Percentiles rank a stretch among this genome's conserved stretches.
Evolutionary conservation across 1,140 invertebrate genomes (phyloP).

Genomic region (Mylabris phalerata): DNA sequence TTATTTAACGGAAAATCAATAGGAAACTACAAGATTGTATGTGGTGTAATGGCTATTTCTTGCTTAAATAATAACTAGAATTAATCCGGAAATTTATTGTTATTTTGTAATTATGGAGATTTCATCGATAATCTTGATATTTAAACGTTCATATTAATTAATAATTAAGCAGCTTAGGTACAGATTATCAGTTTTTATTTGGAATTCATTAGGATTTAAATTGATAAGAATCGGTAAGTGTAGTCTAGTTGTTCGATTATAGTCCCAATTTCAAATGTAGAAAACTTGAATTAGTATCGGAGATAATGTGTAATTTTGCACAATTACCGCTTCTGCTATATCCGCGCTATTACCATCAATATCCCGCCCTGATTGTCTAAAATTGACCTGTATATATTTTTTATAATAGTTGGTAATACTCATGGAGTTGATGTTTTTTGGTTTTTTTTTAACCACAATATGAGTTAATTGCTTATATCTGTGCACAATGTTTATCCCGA

Average conservation of each 20-base stretch:
- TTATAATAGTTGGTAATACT: no score
- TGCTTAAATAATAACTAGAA: constrained; percentile 13
- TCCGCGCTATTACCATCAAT: no score
- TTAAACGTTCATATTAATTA: constrained; percentile 9
- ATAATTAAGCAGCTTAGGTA: constrained; percentile 3
- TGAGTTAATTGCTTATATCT: constrained; percentile 1
- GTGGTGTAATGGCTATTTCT: constrained; percentile 12
- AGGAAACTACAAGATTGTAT: constrained; percentile 14
- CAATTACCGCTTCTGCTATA: no score
- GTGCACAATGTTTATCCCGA: constrained; percentile 7
- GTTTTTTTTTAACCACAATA: constrained; percentile 2
- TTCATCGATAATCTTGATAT: neutral
- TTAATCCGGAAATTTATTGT: constrained; percentile 7
- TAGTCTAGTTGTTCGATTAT: no score
- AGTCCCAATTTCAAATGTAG: no score
- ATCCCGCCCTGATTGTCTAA: no score
- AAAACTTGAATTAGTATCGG: no score
- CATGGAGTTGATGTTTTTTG: no score
- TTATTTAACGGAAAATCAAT: constrained; percentile 26
- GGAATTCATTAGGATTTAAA: neutral
- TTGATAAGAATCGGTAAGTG: no score
- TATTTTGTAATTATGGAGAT: constrained; percentile 7
- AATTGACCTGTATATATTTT: no score
- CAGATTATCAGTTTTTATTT: constrained; percentile 1
- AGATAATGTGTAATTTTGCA: no score